Evolutionary conservation across 2,797 vertebrate species (phyloP), one percentile per base, ranked within the genome.

Genomic region (Danio jaintianensis): DNA sequence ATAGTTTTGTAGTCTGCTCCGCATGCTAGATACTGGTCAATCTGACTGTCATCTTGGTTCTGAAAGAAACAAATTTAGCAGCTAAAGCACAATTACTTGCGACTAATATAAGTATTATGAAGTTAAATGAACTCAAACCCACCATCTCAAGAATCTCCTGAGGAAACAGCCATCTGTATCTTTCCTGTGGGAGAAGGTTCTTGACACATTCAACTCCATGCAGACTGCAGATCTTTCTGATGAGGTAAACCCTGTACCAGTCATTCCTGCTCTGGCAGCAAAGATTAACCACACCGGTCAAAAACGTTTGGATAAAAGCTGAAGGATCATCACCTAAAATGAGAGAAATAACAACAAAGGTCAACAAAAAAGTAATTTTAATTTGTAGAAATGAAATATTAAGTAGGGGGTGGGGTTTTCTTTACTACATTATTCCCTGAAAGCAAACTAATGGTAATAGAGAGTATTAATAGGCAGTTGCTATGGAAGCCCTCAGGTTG

Each of bases 181-280:
- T 20, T 2, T 89, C 75, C 43, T 56, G 53, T 45, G 88, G 88
- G 56, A 93, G 90, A 67, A 96, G 90, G 53, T 89, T 93, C 91
- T 95, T 94, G 73, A 95, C 93, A 64, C 93, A 96, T 16, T 96
- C 95, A 72, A 97, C 86, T 7, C 97, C 97, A 0, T 87, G 74
- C 45, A 91, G 94, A 84, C 90, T 93, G 68, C 92, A 87, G 7
- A 97, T 91, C 80, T 93, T 97, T 66, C 97, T 92, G 55, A 97
- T 90, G 78, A 99, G 90, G 89, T 96, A 99, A 79, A 99, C 90
- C 0, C 90, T 85, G 83, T 94, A 94, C 97, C 98, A 99, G 89
- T 95, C 90, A 0, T 98, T 97, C 9, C 61, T 36, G 36, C 87
- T 73, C 0, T 0, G 75, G 4, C 4, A 12, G 22, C 95, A 97